phyloP scores from a whole-genome alignment of 2,797 vertebrate genomes.

The Gorsachius magnificus region DNA sequence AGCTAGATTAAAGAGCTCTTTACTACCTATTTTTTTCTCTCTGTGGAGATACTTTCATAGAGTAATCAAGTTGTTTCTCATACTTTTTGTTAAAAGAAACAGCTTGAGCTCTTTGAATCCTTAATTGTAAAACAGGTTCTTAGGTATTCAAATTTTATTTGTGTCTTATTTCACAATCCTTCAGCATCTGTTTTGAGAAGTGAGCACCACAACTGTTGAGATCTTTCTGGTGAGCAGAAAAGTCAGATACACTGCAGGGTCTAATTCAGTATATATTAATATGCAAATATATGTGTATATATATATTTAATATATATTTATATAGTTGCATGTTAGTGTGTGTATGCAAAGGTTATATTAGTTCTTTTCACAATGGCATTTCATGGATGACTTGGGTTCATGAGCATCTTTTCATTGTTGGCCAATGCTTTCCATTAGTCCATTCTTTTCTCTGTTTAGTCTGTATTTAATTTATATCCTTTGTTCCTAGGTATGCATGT shows the following conservation, averaged over 20 bases:
- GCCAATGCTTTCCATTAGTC: not conserved
- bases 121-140: not conserved
- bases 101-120: not conserved
- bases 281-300: not conserved
- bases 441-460: not conserved
- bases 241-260: not conserved
- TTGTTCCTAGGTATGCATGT: not conserved
- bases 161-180: not conserved
- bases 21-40: not conserved
- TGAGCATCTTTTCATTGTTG: not conserved
- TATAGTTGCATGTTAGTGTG: not conserved
- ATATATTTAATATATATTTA: not conserved
- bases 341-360: not conserved
- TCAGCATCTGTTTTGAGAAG: not conserved
- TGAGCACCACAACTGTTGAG: not conserved
- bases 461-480: not conserved
- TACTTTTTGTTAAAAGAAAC: not conserved
- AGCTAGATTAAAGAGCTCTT: conserved; percentile 14
- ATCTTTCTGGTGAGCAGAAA: not conserved
- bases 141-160: not conserved
- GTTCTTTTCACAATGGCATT: not conserved
- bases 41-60: not conserved
- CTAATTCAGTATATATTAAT: not conserved
- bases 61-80: not conserved
- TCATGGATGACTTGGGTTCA: not conserved